A percentile compares a stretch with the other conserved stretches of the same genome.
Evolutionary conservation across 2,888 invertebrate species (phyloP).

Genomic region (Andrena fulva): DNA sequence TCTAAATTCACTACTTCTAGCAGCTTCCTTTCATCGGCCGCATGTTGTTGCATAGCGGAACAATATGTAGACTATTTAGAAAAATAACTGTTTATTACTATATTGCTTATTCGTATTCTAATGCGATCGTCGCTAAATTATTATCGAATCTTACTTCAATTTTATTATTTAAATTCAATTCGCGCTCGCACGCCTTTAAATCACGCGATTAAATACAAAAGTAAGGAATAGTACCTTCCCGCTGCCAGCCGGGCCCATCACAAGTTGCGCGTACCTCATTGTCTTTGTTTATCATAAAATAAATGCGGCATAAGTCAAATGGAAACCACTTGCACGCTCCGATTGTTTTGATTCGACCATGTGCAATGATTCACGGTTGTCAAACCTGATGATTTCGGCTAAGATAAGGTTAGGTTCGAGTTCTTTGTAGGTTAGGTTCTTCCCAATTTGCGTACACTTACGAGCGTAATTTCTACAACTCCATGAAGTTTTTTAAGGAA

Average conservation of each 20-base stretch:
- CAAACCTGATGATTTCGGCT: slow-evolving; percentile 8
- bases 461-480: no score
- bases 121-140: slow-evolving; percentile 6
- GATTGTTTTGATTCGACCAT: neutral
- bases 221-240: slow-evolving; percentile 91
- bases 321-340: neutral
- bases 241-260: slow-evolving; percentile 98
- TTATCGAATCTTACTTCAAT: neutral
- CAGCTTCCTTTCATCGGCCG: slow-evolving; percentile 89
- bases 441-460: neutral
- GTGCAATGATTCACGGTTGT: neutral
- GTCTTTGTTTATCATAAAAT: slow-evolving; percentile 39
- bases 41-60: slow-evolving; percentile 94
- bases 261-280: slow-evolving; percentile 97
- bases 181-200: neutral
- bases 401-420: neutral
- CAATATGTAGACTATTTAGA: slow-evolving; percentile 95
- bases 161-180: neutral
- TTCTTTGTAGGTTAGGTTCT: slow-evolving; percentile 22
- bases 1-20: slow-evolving; percentile 97
- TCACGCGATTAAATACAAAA: slow-evolving; percentile 1
- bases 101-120: slow-evolving; percentile 14
- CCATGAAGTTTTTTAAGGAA: no score
- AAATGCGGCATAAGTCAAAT: slow-evolving; percentile 3
- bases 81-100: slow-evolving; percentile 36